phyloP scores from a whole-genome alignment of 2,888 invertebrate species.

The Dascillus cervinus region DNA sequence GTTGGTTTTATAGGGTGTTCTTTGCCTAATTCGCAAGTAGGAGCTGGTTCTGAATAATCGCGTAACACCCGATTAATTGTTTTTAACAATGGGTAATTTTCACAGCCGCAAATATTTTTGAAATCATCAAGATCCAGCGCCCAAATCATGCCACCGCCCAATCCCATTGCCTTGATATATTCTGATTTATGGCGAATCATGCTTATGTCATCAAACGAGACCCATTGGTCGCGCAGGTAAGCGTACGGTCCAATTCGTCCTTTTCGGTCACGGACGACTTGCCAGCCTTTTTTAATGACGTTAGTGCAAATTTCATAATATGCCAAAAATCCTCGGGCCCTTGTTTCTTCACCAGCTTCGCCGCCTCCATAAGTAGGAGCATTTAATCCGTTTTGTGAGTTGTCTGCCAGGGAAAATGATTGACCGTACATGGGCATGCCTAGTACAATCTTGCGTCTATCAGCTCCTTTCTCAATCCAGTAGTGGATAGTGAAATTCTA shows the following conservation, averaged over 20 bases:
- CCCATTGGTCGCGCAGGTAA: constrained; percentile 80
- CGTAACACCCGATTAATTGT: constrained; percentile 76
- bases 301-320: constrained; percentile 89
- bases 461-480: constrained; percentile 77
- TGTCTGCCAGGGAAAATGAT: constrained; percentile 72
- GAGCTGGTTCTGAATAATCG: constrained; percentile 57
- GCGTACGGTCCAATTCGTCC: constrained; percentile 86
- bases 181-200: constrained; percentile 80
- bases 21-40: constrained; percentile 48
- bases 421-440: constrained; percentile 88
- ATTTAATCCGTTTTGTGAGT: constrained; percentile 58
- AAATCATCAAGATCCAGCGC: constrained; percentile 84
- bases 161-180: constrained; percentile 67
- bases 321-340: constrained; percentile 79
- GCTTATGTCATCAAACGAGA: constrained; percentile 81
- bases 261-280: constrained; percentile 63
- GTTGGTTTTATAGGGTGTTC: constrained; percentile 12
- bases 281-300: constrained; percentile 68
- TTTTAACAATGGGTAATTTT: constrained; percentile 68
- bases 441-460: constrained; percentile 69
- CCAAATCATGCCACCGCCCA: constrained; percentile 88
- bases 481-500: constrained; percentile 83
- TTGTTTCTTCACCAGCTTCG: constrained; percentile 80
- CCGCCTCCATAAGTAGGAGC: constrained; percentile 78
- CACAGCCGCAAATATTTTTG: constrained; percentile 71